Percentiles rank a stretch among this genome's conserved stretches.
These are phyloP conservation scores for Rhea pennata DNA, from an alignment of 2,113 vertebrate species.

Conservation along the genomic window DNA sequence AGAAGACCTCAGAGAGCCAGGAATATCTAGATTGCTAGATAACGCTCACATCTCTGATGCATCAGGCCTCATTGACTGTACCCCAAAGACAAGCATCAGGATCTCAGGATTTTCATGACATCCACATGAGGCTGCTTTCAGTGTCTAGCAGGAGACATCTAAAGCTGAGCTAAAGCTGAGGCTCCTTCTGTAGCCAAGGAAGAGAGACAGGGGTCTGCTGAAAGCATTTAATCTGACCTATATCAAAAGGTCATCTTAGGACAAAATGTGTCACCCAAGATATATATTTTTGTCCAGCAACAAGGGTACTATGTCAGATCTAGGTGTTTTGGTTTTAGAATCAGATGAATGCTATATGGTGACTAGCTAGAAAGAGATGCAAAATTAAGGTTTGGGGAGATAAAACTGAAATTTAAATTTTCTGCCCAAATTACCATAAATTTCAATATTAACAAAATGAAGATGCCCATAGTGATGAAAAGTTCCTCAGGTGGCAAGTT, in stretches of 20 bases:
- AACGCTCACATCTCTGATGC: not conserved
- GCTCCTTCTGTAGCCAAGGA: not conserved
- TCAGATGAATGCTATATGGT: not conserved
- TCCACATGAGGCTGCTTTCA: not conserved
- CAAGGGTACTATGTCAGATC: not conserved
- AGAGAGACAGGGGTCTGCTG: not conserved
- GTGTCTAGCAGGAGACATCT: not conserved
- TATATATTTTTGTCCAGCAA: not conserved
- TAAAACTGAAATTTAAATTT: not conserved
- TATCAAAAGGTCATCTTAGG: not conserved
- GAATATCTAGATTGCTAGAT: not conserved
- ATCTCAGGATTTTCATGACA: not conserved
- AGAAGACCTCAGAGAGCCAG: not conserved
- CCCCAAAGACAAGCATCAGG: not conserved
- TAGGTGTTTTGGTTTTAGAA: not conserved
- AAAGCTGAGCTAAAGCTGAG: not conserved
- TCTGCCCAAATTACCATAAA: not conserved
- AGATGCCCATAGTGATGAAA: not conserved
- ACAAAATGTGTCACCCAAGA: not conserved
- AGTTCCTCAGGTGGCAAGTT: not conserved
- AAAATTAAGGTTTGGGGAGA: not conserved
- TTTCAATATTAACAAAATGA: not conserved
- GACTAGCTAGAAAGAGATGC: not conserved
- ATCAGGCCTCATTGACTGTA: not conserved
- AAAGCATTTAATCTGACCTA: not conserved